phyloP scores from a whole-genome alignment of 1,140 invertebrate genomes.

The Drosophila ironensis region DNA sequence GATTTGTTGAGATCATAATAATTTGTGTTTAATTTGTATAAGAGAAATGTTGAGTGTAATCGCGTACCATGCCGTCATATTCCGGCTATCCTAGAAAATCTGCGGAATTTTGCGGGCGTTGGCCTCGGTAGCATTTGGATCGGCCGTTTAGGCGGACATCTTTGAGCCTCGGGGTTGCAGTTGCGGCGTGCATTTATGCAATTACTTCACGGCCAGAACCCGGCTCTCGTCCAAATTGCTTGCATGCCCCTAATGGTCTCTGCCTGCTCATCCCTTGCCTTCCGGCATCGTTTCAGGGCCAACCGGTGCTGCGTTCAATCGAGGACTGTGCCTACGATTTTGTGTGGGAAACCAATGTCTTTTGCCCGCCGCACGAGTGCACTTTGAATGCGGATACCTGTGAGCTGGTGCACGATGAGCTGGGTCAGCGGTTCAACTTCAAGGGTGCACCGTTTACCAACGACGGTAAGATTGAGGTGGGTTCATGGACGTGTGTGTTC shows the following conservation, averaged over 20 bases:
- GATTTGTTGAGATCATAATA: not conserved
- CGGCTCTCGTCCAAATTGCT: constrained; percentile 14
- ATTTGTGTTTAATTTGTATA: no score
- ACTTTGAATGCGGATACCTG: constrained; percentile 60
- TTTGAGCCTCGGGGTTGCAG: constrained; percentile 13
- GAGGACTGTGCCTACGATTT: constrained; percentile 82
- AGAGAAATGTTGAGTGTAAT: not conserved
- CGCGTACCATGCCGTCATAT: not conserved
- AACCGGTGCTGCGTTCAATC: constrained; percentile 78
- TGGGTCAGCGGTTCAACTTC: constrained; percentile 53
- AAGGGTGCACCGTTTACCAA: constrained; percentile 60
- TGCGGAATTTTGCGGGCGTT: not conserved
- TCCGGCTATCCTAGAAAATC: not conserved
- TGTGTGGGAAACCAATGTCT: constrained; percentile 83
- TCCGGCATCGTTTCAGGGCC: constrained; percentile 65
- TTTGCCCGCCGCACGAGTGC: constrained; percentile 81
- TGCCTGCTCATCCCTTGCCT: not conserved
- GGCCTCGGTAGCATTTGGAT: constrained; percentile 5
- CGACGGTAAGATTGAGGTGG: constrained; percentile 72
- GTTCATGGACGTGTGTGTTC: not conserved
- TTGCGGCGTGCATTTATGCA: constrained; percentile 7
- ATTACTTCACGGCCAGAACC: constrained; percentile 16
- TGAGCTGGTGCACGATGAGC: constrained; percentile 70
- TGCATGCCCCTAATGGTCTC: constrained; percentile 10
- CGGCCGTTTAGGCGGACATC: constrained; percentile 10